Percentiles rank a stretch among this genome's conserved stretches.
phyloP scores from a whole-genome alignment of 2,797 vertebrate genomes.

The Gallinago solitaria region DNA sequence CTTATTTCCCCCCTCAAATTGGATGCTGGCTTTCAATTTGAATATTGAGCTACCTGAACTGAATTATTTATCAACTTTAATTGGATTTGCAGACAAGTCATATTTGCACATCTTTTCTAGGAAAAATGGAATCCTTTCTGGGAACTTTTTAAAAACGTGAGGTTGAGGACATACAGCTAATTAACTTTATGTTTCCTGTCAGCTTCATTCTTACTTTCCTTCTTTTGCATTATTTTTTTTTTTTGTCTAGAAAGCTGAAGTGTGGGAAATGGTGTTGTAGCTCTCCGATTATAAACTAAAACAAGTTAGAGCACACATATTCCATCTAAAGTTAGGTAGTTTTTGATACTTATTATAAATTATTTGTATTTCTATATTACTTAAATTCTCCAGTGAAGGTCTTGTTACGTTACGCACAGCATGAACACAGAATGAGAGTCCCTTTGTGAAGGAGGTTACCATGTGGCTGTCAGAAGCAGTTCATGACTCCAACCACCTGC shows the following conservation, averaged over 20 bases:
- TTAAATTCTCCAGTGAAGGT: background rate
- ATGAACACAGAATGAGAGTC: background rate
- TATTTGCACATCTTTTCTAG: conserved; percentile 62
- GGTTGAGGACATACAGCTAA: conserved; percentile 10
- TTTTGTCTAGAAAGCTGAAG: background rate
- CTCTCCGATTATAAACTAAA: background rate
- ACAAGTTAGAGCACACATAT: background rate
- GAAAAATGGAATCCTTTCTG: conserved; percentile 59
- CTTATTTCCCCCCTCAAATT: conserved; percentile 55
- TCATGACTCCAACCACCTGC: background rate
- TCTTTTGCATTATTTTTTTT: background rate
- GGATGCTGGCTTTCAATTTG: conserved; percentile 63
- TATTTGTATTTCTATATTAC: background rate
- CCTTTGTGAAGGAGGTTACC: background rate
- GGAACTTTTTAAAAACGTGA: conserved; percentile 55
- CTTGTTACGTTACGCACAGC: background rate
- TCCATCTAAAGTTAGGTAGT: background rate
- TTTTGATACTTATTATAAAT: background rate
- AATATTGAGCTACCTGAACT: conserved; percentile 66
- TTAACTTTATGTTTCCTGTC: conserved; percentile 52
- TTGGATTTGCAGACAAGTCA: conserved; percentile 67
- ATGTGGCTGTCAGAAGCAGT: background rate
- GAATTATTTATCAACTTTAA: conserved; percentile 73
- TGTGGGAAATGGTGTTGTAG: background rate
- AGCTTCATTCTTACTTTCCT: background rate